A percentile compares a stretch with the other conserved stretches of the same genome.
phyloP scores from a whole-genome alignment of 2,113 vertebrate species.

The Muntiacus reevesi region DNA sequence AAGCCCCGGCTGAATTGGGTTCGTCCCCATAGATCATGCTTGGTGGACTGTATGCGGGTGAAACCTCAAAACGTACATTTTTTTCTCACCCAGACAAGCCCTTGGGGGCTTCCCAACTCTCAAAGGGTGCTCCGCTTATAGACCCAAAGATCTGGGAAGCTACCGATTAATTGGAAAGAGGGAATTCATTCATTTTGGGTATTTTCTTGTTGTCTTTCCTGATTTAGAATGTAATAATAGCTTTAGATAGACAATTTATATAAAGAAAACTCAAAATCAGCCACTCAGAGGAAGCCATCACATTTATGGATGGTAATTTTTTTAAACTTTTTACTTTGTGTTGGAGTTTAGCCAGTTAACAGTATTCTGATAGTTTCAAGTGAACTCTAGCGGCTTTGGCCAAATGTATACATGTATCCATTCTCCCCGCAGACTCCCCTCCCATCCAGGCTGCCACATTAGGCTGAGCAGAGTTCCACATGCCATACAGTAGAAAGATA shows the following conservation, averaged over 20 bases:
- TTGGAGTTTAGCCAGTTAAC: not conserved
- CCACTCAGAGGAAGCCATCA: not conserved
- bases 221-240: not conserved
- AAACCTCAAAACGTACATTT: too few species aligned
- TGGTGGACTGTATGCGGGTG: not conserved
- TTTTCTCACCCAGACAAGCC: not conserved
- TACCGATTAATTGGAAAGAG: too few species aligned
- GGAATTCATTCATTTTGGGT: rapidly evolving
- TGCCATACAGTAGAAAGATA: not conserved
- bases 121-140: rapidly evolving
- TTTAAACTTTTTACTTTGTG: not conserved
- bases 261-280: not conserved
- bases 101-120: not conserved
- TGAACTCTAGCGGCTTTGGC: not conserved
- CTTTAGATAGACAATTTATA: not conserved
- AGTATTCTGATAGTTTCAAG: not conserved
- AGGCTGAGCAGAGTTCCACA: not conserved
- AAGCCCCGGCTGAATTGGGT: rapidly evolving
- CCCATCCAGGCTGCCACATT: not conserved
- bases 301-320: not conserved
- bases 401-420: not conserved
- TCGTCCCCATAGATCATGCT: rapidly evolving
- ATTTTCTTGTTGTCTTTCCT: not conserved
- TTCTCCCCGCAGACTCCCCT: not conserved
- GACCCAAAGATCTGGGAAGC: not conserved